phyloP scores from a whole-genome alignment of 1,140 invertebrate species.

The Trichonephila inaurata region DNA sequence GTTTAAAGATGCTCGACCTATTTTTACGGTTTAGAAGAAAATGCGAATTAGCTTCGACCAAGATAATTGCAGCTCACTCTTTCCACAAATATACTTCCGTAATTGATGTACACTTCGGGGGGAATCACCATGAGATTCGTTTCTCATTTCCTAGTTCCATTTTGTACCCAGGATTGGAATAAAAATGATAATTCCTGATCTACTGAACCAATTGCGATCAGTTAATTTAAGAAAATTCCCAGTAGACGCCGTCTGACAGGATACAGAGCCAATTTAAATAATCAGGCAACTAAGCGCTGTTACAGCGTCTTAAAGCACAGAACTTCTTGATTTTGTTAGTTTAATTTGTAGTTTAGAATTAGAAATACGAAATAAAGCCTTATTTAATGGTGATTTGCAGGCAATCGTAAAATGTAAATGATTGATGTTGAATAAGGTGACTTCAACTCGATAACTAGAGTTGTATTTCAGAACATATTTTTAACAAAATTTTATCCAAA shows the following conservation, averaged over 20 bases:
- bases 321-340: background rate
- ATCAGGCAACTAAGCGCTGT: background rate
- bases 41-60: conserved; percentile 58
- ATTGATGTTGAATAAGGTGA: too few relatives aligned
- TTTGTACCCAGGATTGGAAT: background rate
- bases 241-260: background rate
- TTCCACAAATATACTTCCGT: conserved; percentile 50
- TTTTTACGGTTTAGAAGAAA: conserved; percentile 57
- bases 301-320: background rate
- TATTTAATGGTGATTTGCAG: too few relatives aligned
- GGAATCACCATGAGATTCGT: background rate
- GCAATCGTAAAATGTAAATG: too few relatives aligned
- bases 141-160: conserved; percentile 14
- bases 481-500: too few relatives aligned
- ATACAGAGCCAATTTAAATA: background rate
- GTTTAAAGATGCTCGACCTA: conserved; percentile 57
- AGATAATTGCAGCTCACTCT: conserved; percentile 39
- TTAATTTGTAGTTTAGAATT: background rate
- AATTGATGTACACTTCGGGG: conserved; percentile 14
- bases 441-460: too few relatives aligned
- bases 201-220: background rate
- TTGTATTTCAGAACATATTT: too few relatives aligned
- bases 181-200: conserved; percentile 31
- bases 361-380: background rate
- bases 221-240: background rate